Evolutionary conservation across 2,888 invertebrate species (phyloP), one percentile per base, ranked within the genome.

Genomic region (Oxystoma pomonae): DNA sequence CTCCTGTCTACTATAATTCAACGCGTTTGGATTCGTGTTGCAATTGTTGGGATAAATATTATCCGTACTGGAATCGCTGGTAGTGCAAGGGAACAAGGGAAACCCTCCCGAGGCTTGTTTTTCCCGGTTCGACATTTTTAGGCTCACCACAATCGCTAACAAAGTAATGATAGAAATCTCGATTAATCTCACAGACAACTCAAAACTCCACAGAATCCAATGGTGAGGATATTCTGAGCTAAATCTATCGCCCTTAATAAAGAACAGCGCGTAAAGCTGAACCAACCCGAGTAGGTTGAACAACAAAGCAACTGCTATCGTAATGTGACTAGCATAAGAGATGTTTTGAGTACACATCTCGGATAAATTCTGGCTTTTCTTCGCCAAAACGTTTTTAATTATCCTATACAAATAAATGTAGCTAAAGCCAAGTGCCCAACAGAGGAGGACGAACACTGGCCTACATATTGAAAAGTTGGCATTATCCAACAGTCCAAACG

Each of bases 161-260:
- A 94, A 83, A 2, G 90, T 89, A 71, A 95, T 92, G 74, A 96
- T 91, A n/a, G 90, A 87, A 56, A 96, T 87, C 80, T 96, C 96
- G 60, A 94, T 86, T 3, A 94, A 83, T 20, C 96, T 86, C 59
- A 94, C 85, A 0, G 91, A 90, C 74, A 94, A 89, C 76, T 96
- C 94, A 81, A 92, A 95, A 18, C 92, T 90, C 94, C 94, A 96
- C 83, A 95, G 90, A 1, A 94, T 84, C 96, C 96, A 96, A 66
- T 90, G 89, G 72, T 89, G 87, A 72, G 89, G 88, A 1, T 85
- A 84, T 81, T 86, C 85, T 62, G 81, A 83, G 18, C 84, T 84
- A 55, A 67, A 67, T 51, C 76, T 71, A 66, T 79, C 79, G 9
- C 73, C 79, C 73, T 84, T 83, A 55, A 90, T 86, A 57, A 86